Evolutionary conservation across 2,888 invertebrate species (phyloP), one percentile per base, ranked within the genome.

Genomic region (Ophioninae sp.): DNA sequence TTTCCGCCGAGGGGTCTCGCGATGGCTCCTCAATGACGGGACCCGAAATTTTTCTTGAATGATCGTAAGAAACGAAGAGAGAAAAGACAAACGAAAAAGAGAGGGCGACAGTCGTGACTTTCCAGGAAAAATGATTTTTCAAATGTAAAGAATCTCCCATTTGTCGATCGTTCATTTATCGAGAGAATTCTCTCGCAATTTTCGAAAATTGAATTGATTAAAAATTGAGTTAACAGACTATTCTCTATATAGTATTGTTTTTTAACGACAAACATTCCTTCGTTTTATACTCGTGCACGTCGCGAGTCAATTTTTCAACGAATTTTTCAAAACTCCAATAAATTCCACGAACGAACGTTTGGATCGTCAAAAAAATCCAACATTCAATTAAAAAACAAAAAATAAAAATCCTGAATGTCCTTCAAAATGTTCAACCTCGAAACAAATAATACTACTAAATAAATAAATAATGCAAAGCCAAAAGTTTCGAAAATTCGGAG

Each of bases 1-100:
- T 74, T 37, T 20, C n/a, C 44, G n/a, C 23, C 44, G 23, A 41
- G 30, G 44, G 23, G 30, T 41, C n/a, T 10, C 20, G 41, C 50
- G 23, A 64, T 64, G 50, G 30, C 74, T 74, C 64, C n/a, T 44
- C 50, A 30, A 23, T 64, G 62, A 41, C 23, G 3, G n/a, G 20
- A 64, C 39, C 30, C 37, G 56, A 56, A 37, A 65, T 44, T 56
- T 37, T 62, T 30, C 30, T 30, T 30, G 30, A 30, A 30, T 30
- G 30, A 30, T 30, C 30, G 30, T 30, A 30, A 30, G 3, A 30
- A 3, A 30, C 30, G 30, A 30, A 30, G 30, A 30, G 30, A 30
- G 30, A 3, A 30, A 30, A 3, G 30, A 30, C 30, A 30, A 30
- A 30, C 1, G 30, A 30, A 30, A 30, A 30, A 30, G 30, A 30